Conservation (phyloP, 1,140 invertebrate genomes). For the Araneus ventricosus region DNA sequence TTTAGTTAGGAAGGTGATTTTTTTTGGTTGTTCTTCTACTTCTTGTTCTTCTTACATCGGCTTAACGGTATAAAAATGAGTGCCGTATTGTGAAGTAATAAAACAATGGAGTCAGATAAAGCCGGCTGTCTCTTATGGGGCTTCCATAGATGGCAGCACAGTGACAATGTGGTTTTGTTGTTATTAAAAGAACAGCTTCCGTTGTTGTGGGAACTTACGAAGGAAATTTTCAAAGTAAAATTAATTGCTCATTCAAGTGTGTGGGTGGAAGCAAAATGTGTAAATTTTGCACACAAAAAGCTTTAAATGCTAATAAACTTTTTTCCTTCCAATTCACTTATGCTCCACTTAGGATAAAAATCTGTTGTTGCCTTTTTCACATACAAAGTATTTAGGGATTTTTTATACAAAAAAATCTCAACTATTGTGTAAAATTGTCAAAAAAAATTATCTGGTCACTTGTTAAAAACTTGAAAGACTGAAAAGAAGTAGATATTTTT, state of each 20-base stretch:
- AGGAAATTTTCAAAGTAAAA: neutral
- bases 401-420: too few relatives aligned
- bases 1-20: conserved; percentile 49
- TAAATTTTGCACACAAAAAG: neutral
- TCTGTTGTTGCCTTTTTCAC: rapidly evolving
- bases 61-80: conserved; percentile 68
- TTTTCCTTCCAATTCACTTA: neutral
- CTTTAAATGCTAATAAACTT: neutral
- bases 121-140: neutral
- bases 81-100: conserved; percentile 49
- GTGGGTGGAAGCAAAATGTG: neutral
- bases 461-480: too few relatives aligned
- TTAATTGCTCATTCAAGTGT: neutral
- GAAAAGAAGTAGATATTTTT: too few relatives aligned
- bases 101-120: conserved; percentile 37
- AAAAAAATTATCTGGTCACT: too few relatives aligned
- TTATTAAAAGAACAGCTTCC: neutral
- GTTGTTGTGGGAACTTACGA: neutral
- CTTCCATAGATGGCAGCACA: neutral
- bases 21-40: neutral
- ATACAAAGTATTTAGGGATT: too few relatives aligned
- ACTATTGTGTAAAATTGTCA: too few relatives aligned
- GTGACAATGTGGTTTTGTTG: neutral
- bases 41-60: neutral
- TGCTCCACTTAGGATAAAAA: too few relatives aligned